Base-by-base conservation (phyloP, 1,140 invertebrate species). In the Apis cerana region DNA sequence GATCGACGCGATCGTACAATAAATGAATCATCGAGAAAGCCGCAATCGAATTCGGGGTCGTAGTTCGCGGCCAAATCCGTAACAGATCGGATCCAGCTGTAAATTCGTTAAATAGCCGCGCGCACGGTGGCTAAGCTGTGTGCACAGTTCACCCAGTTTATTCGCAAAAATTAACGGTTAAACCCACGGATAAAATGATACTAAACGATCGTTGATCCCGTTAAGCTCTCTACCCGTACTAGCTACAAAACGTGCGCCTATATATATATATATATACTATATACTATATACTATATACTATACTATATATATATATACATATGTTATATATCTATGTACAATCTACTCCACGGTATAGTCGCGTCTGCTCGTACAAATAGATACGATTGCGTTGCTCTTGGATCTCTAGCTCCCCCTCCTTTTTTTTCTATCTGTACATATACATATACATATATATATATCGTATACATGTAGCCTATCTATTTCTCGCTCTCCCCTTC, bases 131-230 rank as follows among this genome's bases (percentile, higher is more conserved):
- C 52, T 58, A 76, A 56, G 61, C 68, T 43, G 69, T 61, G 74
- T 52, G 72, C 67, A 67, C 65, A 75, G 77, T 69, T 87, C 80
- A 72, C 78, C 85, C 65, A 83, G 88, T 89, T 83, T 84, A 87
- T 84, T 86, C 72, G 85, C 56, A 93, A 93, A 93, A 93, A 92
- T 93, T 91, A 93, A 85, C 89, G 88, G 85, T 91, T 92, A 92
- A 92, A 85, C 90, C 89, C 84, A 21, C 58, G 84, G 84, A 89
- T 89, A 85, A 91, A 91, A 92, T 83, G 89, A 88, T 89, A 77
- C 88, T 88, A 91, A 93, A 93, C 92, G 92, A 91, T 84, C 91
- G 87, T 92, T 92, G 92, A 93, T 93, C 92, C 91, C 85, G 89
- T 76, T 93, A 93, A 92, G 90, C 91, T 90, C 82, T 85, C 80